Evolutionary conservation across 2,888 invertebrate species (phyloP).

Genomic region (Lasioglossum marginatum): DNA sequence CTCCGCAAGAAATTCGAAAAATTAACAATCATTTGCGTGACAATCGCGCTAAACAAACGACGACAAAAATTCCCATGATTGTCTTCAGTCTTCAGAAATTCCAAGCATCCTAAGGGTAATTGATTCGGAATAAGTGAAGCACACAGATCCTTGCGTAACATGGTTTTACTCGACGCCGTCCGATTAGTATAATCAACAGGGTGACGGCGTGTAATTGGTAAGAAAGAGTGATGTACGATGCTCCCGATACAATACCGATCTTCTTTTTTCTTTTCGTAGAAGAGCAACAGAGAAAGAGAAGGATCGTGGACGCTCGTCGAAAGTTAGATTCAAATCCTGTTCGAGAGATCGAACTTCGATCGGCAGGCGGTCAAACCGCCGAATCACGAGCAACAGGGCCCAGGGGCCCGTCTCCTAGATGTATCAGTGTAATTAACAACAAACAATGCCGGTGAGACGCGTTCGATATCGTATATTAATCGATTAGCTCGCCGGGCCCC

Average conservation of each 20-base stretch:
- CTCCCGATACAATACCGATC: constrained; percentile 35
- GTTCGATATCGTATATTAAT: constrained; percentile 79
- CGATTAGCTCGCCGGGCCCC: constrained; percentile 73
- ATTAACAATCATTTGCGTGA: neutral
- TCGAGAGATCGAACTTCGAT: constrained; percentile 34
- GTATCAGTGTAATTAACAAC: constrained; percentile 81
- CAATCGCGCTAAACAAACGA: neutral
- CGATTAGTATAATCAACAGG: constrained; percentile 41
- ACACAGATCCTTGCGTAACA: neutral
- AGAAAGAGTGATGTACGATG: constrained; percentile 37
- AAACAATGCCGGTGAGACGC: constrained; percentile 79
- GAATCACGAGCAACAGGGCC: constrained; percentile 63
- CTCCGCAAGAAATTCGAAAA: neutral
- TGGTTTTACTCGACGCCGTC: neutral
- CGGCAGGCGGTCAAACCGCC: constrained; percentile 75
- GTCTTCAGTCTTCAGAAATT: neutral
- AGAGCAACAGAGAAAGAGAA: neutral
- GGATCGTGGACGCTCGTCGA: constrained; percentile 51
- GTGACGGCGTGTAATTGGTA: constrained; percentile 37
- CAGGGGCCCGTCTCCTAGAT: constrained; percentile 71
- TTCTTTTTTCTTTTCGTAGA: neutral
- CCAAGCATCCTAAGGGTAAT: neutral
- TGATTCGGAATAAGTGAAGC: neutral
- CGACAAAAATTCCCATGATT: neutral
- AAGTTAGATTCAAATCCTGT: constrained; percentile 70